phyloP scores from a whole-genome alignment of 2,888 invertebrate genomes.

The Pandemis cinnamomeana region DNA sequence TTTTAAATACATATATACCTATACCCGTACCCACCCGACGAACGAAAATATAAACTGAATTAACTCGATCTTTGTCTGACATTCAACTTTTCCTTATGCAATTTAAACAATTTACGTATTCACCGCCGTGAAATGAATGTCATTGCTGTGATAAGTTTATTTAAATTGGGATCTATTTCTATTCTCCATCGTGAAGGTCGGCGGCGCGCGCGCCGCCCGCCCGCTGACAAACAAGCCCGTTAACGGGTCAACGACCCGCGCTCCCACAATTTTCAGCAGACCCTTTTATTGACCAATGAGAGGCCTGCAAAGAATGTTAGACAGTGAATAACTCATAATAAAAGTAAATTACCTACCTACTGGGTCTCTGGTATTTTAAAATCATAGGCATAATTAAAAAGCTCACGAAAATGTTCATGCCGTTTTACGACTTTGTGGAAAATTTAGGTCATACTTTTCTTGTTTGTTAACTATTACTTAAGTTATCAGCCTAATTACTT shows the following conservation, averaged over 20 bases:
- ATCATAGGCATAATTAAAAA: neutral
- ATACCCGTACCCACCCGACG: too few species aligned
- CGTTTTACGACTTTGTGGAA: neutral
- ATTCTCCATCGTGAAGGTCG: constrained; percentile 72
- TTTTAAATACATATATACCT: neutral
- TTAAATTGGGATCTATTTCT: constrained; percentile 48
- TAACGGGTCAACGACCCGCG: constrained; percentile 60
- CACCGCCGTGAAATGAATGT: constrained; percentile 26
- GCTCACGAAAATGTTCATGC: neutral
- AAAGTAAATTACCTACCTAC: neutral
- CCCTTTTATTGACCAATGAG: constrained; percentile 26
- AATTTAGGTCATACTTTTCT: neutral
- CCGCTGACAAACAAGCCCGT: constrained; percentile 67
- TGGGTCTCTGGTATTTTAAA: neutral
- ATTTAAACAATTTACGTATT: constrained; percentile 23
- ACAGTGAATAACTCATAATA: neutral
- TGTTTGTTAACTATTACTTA: neutral
- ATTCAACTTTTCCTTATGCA: constrained; percentile 22
- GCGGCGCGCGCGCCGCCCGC: constrained; percentile 66
- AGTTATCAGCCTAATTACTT: neutral
- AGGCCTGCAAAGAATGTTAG: constrained; percentile 3
- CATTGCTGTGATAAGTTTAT: constrained; percentile 30
- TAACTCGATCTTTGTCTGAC: constrained; percentile 11
- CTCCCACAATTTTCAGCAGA: constrained; percentile 49
- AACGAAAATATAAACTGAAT: neutral